Evolutionary conservation across 1,140 invertebrate genomes (phyloP), one percentile per base, ranked within the genome.

Genomic region (Bombus superbus): DNA sequence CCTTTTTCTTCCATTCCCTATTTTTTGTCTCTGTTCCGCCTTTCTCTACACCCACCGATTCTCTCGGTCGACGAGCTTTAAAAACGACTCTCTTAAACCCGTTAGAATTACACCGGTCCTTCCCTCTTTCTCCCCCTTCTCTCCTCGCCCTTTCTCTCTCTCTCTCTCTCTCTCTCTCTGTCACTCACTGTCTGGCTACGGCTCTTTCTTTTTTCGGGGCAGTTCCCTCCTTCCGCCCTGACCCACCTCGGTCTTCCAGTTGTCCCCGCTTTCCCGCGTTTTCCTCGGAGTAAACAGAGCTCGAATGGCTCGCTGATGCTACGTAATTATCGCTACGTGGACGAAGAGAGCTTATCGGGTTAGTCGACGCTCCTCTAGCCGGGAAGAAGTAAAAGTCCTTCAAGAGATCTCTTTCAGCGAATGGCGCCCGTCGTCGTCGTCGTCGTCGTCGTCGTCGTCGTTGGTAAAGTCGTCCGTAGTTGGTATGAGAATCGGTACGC

Each of bases 71-170:
- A 79, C 85, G 88, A 86, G 85, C 81, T 89, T 90, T 89, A 89
- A 87, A 86, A 90, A 89, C 89, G 88, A 90, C 85, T 85, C 88
- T 89, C 85, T 87, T 90, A 90, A 90, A 89, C 85, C 89, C 66
- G 88, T 84, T 89, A 89, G 78, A 90, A 87, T 89, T 89, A 90
- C 89, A 75, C 53, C 28, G 66, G 53, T 47, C 69, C 22, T 71
- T 73, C 73, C 77, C 77, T 53, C 22, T 18, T 32, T 10, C 40
- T 28, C 47, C 69, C 53, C 59, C 42, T 22, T 62, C n/a, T 53
- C 77, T 68, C 47, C 25, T 42, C 59, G 10, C 44, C 28, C 10
- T 76, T 28, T 25, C 44, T n/a, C 35, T 22, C 6, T 22, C 10
- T 28, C 25, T 1, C 11, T 40, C 35, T 10, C 73, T 71, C 22